Evolutionary conservation across 2,797 vertebrate genomes (phyloP).

Genomic region (Smutsia gigantea): DNA sequence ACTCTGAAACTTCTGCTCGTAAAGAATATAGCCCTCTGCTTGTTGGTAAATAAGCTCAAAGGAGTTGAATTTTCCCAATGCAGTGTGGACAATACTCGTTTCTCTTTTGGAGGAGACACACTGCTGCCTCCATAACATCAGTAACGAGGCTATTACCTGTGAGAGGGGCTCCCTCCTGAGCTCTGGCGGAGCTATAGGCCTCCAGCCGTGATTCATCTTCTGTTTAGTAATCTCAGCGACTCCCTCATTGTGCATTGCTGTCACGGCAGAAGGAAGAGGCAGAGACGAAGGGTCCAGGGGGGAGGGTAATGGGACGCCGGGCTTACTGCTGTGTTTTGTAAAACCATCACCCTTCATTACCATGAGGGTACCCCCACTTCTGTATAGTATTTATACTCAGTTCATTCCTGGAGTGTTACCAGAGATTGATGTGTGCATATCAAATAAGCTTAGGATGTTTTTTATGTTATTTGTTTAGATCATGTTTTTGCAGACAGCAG

Average conservation of each 20-base stretch:
- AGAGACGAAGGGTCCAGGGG: constrained; percentile 31
- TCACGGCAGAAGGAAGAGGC: constrained; percentile 51
- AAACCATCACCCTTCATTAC: constrained; percentile 74
- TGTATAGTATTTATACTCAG: constrained; percentile 71
- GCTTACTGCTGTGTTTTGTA: constrained; percentile 51
- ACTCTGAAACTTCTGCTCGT: not conserved
- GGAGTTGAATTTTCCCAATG: constrained; percentile 21
- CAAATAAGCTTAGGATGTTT: constrained; percentile 63
- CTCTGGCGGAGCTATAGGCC: constrained; percentile 46
- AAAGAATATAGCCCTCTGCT: not conserved
- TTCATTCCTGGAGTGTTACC: constrained; percentile 76
- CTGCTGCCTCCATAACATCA: constrained; percentile 14
- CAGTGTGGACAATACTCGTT: not conserved
- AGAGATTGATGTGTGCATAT: constrained; percentile 71
- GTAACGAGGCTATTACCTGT: constrained; percentile 52
- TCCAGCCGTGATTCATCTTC: constrained; percentile 71
- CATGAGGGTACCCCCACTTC: constrained; percentile 58
- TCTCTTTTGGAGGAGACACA: constrained; percentile 57
- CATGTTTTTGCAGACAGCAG: constrained; percentile 75
- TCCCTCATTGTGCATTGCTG: constrained; percentile 3
- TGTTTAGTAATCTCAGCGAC: constrained; percentile 42
- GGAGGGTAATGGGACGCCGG: constrained; percentile 31
- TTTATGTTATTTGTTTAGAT: constrained; percentile 78
- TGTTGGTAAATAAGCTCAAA: constrained; percentile 50
- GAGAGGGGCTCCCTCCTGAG: constrained; percentile 63